Evolutionary conservation across 2,888 invertebrate genomes (phyloP).

Genomic region (Dasysyrphus tricinctus): DNA sequence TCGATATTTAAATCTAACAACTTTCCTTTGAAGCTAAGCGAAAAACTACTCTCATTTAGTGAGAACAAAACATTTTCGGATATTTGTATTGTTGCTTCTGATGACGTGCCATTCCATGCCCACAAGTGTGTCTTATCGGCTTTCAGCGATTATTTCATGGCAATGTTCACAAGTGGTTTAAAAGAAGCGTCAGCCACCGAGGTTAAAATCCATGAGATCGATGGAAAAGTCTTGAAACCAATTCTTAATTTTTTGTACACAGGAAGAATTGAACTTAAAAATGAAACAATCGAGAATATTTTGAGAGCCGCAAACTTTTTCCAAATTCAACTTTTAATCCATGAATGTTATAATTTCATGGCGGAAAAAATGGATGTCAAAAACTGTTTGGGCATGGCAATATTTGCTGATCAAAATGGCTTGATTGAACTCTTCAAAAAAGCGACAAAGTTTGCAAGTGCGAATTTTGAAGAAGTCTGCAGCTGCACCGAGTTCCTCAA

Average conservation of each 20-base stretch:
- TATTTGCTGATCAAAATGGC: neutral
- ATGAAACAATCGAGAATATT: conserved; percentile 10
- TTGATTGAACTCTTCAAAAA: neutral
- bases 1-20: neutral
- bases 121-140: conserved; percentile 27
- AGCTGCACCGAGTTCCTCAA: neutral
- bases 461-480: neutral
- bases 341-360: conserved; percentile 1
- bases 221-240: neutral
- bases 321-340: neutral
- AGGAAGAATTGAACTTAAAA: conserved; percentile 22
- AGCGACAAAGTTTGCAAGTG: neutral
- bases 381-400: neutral
- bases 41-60: neutral
- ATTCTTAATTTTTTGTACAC: conserved; percentile 30
- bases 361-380: neutral
- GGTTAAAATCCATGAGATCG: conserved; percentile 6
- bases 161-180: conserved; percentile 26
- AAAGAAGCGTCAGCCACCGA: neutral
- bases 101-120: neutral
- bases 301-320: conserved; percentile 9
- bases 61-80: neutral
- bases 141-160: conserved; percentile 25
- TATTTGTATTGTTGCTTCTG: neutral
- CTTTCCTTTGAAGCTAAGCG: neutral